A percentile compares a stretch with the other conserved stretches of the same genome.
Evolutionary conservation across 2,797 vertebrate species (phyloP).

Genomic region (Phoebastria nigripes): DNA sequence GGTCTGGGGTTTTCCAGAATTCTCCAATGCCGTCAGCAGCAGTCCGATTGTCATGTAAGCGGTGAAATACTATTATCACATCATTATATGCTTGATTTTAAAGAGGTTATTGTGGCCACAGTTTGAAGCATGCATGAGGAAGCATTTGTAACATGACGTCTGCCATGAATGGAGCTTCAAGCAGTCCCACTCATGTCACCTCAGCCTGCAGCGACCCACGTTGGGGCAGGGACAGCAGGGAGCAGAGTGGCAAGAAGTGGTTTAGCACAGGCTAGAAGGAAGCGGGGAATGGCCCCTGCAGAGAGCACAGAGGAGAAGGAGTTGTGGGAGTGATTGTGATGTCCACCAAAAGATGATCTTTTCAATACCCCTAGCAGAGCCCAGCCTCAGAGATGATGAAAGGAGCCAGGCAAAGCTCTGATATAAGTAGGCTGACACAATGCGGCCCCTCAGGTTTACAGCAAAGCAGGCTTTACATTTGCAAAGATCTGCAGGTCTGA

Average conservation of each 20-base stretch:
- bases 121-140: neutral
- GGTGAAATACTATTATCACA: neutral
- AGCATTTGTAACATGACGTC: neutral
- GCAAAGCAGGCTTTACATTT: neutral
- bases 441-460: neutral
- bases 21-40: neutral
- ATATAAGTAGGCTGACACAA: neutral
- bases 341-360: neutral
- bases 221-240: accelerated
- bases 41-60: neutral
- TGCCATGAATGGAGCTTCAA: neutral
- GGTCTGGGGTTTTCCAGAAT: neutral
- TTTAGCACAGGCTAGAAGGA: neutral
- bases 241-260: neutral
- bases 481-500: neutral
- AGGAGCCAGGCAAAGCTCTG: neutral
- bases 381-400: neutral
- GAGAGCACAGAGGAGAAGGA: neutral
- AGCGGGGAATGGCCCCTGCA: neutral
- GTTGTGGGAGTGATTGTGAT: neutral
- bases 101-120: neutral
- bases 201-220: neutral
- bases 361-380: neutral
- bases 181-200: neutral
- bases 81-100: neutral